Conservation (phyloP, 2,113 vertebrate species). For the Tragelaphus scriptus region DNA sequence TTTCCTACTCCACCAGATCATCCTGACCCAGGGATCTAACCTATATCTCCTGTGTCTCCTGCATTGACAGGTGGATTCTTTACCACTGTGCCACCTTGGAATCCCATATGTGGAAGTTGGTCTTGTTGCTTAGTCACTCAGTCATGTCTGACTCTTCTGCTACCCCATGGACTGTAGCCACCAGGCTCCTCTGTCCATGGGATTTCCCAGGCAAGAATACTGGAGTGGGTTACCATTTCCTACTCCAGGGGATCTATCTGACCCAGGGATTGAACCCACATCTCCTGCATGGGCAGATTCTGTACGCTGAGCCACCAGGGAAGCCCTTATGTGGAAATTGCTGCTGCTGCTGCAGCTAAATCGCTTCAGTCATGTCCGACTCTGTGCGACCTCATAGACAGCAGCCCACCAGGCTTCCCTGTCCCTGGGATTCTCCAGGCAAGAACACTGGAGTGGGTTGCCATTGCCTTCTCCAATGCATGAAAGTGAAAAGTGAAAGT, state of each 20-base stretch:
- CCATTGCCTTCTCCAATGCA: no score
- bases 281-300: not conserved
- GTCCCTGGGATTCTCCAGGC: no score
- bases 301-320: not conserved
- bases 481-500: no score
- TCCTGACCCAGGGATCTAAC: not conserved
- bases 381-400: no score
- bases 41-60: not conserved
- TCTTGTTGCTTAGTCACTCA: not conserved
- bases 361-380: no score
- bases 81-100: not conserved
- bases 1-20: not conserved
- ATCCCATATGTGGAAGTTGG: not conserved
- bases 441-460: no score
- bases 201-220: not conserved
- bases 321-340: not conserved
- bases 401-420: no score
- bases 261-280: not conserved
- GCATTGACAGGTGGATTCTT: not conserved
- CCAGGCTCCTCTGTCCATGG: not conserved
- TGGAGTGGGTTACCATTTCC: not conserved
- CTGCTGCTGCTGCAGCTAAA: no score
- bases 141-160: not conserved
- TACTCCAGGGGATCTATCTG: not conserved
- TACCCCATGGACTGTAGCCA: not conserved